These are phyloP conservation scores for Hirtodrosophila histrioides DNA, from an alignment of 2,888 invertebrate genomes.

Conservation along the genomic window DNA sequence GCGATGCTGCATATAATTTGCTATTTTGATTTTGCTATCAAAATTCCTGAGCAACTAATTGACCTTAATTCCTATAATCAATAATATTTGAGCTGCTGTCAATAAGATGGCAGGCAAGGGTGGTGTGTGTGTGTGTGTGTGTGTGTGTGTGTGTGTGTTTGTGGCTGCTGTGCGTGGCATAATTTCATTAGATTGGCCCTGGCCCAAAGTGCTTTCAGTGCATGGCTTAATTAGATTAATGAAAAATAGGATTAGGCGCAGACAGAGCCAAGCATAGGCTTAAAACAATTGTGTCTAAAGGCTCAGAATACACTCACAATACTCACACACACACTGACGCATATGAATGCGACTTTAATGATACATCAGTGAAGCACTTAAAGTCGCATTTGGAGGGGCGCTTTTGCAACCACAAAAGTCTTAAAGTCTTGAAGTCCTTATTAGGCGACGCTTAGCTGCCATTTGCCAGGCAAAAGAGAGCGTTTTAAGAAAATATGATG, in stretches of 20 bases:
- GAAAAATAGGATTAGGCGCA: constrained; percentile 55
- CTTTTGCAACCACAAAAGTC: constrained; percentile 19
- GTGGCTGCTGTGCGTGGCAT: constrained; percentile 50
- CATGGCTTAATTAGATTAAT: constrained; percentile 62
- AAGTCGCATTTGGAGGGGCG: constrained; percentile 13
- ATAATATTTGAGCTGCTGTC: constrained; percentile 53
- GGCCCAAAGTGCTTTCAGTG: constrained; percentile 48
- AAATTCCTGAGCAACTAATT: constrained; percentile 58
- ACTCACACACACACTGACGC: background rate
- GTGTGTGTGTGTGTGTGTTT: constrained; percentile 10
- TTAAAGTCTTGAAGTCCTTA: constrained; percentile 31
- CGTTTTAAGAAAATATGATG: constrained; percentile 1
- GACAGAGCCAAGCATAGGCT: constrained; percentile 17
- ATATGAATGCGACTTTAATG: constrained; percentile 3
- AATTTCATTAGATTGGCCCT: constrained; percentile 60
- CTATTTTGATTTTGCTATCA: constrained; percentile 36
- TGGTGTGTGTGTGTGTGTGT: constrained; percentile 4
- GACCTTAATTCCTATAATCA: constrained; percentile 67
- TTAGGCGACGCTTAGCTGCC: constrained; percentile 44
- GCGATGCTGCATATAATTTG: constrained; percentile 25
- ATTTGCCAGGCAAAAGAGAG: constrained; percentile 21
- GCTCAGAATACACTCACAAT: background rate
- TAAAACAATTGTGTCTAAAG: constrained; percentile 24
- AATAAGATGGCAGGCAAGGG: constrained; percentile 20
- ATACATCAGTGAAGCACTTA: constrained; percentile 4